Base-by-base conservation (phyloP, 2,888 invertebrate genomes). In the Muscina levida region DNA sequence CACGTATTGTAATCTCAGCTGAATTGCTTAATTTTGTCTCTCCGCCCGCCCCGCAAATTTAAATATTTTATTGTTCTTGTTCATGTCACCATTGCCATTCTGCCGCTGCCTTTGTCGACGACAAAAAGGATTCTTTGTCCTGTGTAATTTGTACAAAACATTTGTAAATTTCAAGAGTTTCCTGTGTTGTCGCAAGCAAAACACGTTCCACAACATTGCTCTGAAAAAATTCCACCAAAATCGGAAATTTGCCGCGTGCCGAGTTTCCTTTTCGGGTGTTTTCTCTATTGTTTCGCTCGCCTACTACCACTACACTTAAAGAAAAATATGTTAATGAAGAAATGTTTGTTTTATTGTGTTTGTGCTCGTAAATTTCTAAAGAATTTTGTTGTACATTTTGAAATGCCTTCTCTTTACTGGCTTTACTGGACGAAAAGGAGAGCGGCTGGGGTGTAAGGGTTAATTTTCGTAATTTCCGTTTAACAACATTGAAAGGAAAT, bases 321-420 rank as follows among this genome's bases (percentile, higher is more conserved):
- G 65, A 65, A 65, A 68, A 53, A 22, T 53, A 68, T 68, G 53
- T 68, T 68, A 68, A 68, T 68, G 53, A 53, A 53, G 53, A 68
- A 68, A 68, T 68, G 46, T 53, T 46, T 66, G 42, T 17, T 73
- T 44, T 22, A 13, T 70, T 1, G 19, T 62, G 17, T 31, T 37
- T 39, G n/a, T n/a, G 19, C 42, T 62, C 42, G 62, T 62, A 62
- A 62, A 42, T 62, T 31, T 53, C 53, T 3, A 1, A 53, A 17
- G 53, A 53, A 53, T 53, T 4, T 15, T 53, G 53, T 24, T 62
- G 42, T 39, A 62, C 42, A 62, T 42, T 53, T 53, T 1, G 1
- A 22, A 24, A 24, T 24, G 3, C 48, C 24, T 53, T 8, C 11
- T 22, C 31, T 31, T 31, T 31, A 8, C 3, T 31, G 31, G 3